Base-by-base conservation (phyloP, 2,888 invertebrate genomes). In the Chouioia cunea region DNA sequence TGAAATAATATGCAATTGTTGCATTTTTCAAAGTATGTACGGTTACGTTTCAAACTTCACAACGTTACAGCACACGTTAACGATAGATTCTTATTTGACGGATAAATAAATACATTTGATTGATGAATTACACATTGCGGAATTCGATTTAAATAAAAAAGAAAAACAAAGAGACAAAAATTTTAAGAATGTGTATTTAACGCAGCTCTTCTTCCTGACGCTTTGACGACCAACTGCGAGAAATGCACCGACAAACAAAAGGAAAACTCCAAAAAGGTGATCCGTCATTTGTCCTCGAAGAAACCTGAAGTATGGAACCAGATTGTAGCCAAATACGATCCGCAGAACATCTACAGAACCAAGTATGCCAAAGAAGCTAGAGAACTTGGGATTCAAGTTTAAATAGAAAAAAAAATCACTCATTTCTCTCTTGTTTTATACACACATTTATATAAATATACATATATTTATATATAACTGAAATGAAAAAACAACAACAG, bases 181-280 rank as follows among this genome's bases (percentile, higher is more conserved):
- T 6, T 65, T 27, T 53, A 52, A 20, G 20, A 22, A 52, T 53
- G 15, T 22, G 2, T 20, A 53, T 4, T 53, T 22, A 14, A 53
- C 44, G 16, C 84, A 92, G 91, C 87, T 20, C 86, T 88, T 1
- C 86, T 94, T 1, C 93, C 93, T 0, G 93, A 94, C 75, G 93
- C 93, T 0, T 83, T 93, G 52, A 85, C 88, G 75, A 90, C 89
- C 2, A 90, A 90, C 60, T 93, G 93, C 82, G 78, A 80, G 65
- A 91, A 92, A 81, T 93, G 93, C 81, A 91, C 89, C 27, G 90
- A 91, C 46, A 87, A 87, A 23, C 93, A 93, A 81, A 89, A 87
- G 79, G 80, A 85, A 3, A 91, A 90, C 53, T 89, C 91, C 56
- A 89, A 91, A 77, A 91, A 88, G 75, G 90, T 93, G 6, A 89